These are phyloP conservation scores for Siphamia tubifer DNA, from an alignment of 2,113 vertebrate genomes.

Conservation along the genomic window DNA sequence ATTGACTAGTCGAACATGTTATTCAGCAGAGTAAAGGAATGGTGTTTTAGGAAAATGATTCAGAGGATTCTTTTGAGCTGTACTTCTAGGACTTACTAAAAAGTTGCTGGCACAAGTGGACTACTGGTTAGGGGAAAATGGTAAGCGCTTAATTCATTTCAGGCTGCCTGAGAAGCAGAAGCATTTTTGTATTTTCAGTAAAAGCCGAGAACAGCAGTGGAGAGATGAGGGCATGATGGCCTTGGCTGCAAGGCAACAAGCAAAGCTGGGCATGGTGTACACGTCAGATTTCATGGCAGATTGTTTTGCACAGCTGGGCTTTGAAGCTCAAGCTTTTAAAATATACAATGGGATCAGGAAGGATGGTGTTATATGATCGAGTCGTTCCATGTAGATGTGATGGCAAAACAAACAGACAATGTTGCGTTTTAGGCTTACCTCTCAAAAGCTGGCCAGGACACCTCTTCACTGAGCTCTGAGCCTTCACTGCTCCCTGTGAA, in stretches of 20 bases:
- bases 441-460: conserved; percentile 98
- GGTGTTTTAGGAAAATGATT: conserved; percentile 4
- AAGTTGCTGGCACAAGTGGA: conserved; percentile 3
- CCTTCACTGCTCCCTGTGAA: conserved; percentile 95
- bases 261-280: neutral
- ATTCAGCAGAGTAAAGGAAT: conserved; percentile 2
- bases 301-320: conserved; percentile 9
- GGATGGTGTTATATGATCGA: conserved; percentile 12
- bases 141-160: conserved; percentile 18
- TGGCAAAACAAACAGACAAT: neutral
- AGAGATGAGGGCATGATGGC: conserved; percentile 33
- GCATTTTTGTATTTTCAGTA: conserved; percentile 7
- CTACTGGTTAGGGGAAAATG: conserved; percentile 3
- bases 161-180: conserved; percentile 31
- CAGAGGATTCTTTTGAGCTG: conserved; percentile 4
- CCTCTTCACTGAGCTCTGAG: conserved; percentile 97
- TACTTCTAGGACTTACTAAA: neutral
- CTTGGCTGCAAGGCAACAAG: conserved; percentile 31
- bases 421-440: conserved; percentile 80
- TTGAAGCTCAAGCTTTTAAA: conserved; percentile 30
- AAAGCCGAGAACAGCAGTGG: conserved; percentile 18
- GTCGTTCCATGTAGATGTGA: conserved; percentile 13
- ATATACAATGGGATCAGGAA: conserved; percentile 13
- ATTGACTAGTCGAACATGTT: conserved; percentile 22
- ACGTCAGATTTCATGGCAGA: conserved; percentile 14